Conservation (phyloP, 2,113 vertebrate species). For the Cariama cristata region DNA sequence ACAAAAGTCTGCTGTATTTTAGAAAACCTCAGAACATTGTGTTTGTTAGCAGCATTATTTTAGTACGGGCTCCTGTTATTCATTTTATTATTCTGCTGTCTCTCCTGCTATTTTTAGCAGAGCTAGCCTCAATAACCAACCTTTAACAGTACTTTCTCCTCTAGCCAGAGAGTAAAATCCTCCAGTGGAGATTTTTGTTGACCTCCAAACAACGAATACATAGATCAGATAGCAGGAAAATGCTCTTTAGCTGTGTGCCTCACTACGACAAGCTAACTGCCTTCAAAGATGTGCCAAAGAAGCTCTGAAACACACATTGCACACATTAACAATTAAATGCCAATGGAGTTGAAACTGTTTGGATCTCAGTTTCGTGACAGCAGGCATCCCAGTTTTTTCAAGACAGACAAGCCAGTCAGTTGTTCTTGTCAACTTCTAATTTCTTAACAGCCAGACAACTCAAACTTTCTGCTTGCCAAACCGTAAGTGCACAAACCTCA, state of each 20-base stretch:
- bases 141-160: slow-evolving; percentile 26
- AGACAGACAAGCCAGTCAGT: slow-evolving; percentile 19
- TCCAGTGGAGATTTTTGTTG: slow-evolving; percentile 18
- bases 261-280: not conserved
- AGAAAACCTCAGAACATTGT: slow-evolving; percentile 51
- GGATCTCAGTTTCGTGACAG: not conserved
- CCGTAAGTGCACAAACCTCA: not conserved
- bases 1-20: slow-evolving; percentile 50
- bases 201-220: slow-evolving; percentile 7
- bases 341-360: not conserved
- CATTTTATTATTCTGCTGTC: slow-evolving; percentile 29
- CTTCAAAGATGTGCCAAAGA: slow-evolving; percentile 8
- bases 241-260: not conserved
- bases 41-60: slow-evolving; percentile 43
- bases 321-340: slow-evolving; percentile 10
- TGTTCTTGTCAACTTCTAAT: slow-evolving; percentile 24
- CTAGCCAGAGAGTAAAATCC: slow-evolving; percentile 18
- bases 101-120: slow-evolving; percentile 55
- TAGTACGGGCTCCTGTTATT: not conserved
- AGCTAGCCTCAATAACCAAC: not conserved
- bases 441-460: slow-evolving; percentile 18
- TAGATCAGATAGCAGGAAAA: slow-evolving; percentile 16
- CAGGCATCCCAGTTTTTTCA: not conserved
- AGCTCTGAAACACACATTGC: not conserved
- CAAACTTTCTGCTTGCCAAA: slow-evolving; percentile 27